Evolutionary conservation across 2,888 invertebrate species (phyloP).

Genomic region (Cryptosula pallasiana): DNA sequence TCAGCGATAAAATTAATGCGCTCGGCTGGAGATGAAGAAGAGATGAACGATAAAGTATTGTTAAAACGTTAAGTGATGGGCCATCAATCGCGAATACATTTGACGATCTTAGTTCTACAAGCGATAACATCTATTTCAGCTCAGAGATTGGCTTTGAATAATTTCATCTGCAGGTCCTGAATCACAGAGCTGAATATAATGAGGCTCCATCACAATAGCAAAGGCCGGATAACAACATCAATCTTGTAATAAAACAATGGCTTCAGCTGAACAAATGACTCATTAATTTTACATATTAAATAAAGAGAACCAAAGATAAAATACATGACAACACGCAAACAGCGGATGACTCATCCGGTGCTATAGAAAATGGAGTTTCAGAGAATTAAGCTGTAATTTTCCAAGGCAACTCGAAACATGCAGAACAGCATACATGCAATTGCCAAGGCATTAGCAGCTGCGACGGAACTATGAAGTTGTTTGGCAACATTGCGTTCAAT

Average conservation of each 20-base stretch:
- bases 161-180: too few relatives aligned
- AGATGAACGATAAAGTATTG: too few relatives aligned
- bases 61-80: too few relatives aligned
- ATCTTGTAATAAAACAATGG: background rate
- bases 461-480: background rate
- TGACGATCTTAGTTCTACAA: too few relatives aligned
- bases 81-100: too few relatives aligned
- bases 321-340: too few relatives aligned
- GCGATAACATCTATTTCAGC: too few relatives aligned
- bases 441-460: background rate
- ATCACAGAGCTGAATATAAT: background rate
- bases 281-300: background rate
- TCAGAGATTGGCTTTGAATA: too few relatives aligned
- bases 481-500: background rate
- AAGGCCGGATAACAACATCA: background rate
- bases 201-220: background rate
- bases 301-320: background rate
- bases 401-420: background rate
- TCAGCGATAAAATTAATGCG: too few relatives aligned
- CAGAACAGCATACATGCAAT: background rate
- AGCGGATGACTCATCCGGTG: too few relatives aligned
- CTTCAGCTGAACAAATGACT: background rate
- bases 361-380: background rate
- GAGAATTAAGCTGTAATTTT: background rate
- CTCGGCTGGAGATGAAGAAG: too few relatives aligned